phyloP scores from a whole-genome alignment of 2,888 invertebrate species.

The Scaptomyza caliginosa region DNA sequence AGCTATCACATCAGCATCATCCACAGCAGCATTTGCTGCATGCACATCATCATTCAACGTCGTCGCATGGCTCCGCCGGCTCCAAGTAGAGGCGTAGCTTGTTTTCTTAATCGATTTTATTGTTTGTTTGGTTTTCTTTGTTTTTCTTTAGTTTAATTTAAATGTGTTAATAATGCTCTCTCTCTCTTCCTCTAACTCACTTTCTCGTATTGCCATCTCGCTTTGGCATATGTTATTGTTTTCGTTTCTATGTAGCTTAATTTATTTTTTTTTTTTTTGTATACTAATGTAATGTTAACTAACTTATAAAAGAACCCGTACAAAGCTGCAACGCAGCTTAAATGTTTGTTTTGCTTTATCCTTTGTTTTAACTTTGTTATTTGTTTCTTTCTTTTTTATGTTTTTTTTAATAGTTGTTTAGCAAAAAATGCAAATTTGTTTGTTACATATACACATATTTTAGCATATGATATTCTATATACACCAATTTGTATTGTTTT shows the following conservation, averaged over 20 bases:
- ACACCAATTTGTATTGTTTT: conserved; percentile 15
- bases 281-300: background rate
- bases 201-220: conserved; percentile 22
- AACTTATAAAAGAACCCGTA: conserved; percentile 23
- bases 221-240: background rate
- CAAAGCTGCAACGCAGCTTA: conserved; percentile 9
- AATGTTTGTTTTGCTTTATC: background rate
- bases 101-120: no score
- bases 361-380: conserved; percentile 8
- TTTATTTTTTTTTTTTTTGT: background rate
- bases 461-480: conserved; percentile 19
- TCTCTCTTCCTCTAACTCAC: conserved; percentile 14
- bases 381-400: conserved; percentile 14
- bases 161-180: conserved; percentile 42
- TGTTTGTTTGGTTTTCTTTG: conserved; percentile 7
- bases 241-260: conserved; percentile 4
- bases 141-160: conserved; percentile 5
- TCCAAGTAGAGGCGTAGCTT: conserved; percentile 45
- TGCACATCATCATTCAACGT: conserved; percentile 35
- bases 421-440: conserved; percentile 2
- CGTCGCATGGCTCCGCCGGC: conserved; percentile 15
- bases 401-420: conserved; percentile 6
- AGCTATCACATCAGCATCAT: conserved; percentile 16
- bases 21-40: conserved; percentile 32
- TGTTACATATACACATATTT: conserved; percentile 25